Conservation (phyloP, 2,797 vertebrate species). For the Megalops cyprinoides region DNA sequence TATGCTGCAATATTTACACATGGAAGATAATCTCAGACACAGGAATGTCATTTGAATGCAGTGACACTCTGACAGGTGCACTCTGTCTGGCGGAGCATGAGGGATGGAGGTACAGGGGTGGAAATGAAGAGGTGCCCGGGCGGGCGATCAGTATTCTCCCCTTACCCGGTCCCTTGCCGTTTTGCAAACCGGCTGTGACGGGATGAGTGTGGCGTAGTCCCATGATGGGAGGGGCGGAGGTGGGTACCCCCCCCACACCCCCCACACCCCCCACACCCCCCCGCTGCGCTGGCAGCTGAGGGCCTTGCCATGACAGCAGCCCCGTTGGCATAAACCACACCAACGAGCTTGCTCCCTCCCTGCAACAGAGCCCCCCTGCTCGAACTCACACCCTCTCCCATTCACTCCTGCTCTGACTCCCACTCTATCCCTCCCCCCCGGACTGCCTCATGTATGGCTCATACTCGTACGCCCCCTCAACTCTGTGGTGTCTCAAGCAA, state of each 20-base stretch:
- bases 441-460: background rate
- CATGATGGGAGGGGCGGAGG: background rate
- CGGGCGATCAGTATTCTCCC: conserved; percentile 6
- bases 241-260: too few species aligned
- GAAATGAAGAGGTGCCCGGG: background rate
- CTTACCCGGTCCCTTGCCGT: background rate
- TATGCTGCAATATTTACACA: background rate
- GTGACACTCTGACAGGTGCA: background rate
- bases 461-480: background rate
- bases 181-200: background rate
- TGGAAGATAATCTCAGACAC: conserved; percentile 2
- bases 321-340: background rate
- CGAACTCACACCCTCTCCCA: background rate
- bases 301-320: background rate
- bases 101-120: conserved; percentile 17
- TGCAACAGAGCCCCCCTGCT: background rate
- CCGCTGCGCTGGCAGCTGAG: background rate
- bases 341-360: background rate
- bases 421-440: background rate
- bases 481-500: conserved; percentile 15
- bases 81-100: conserved; percentile 9
- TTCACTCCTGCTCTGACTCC: background rate
- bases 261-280: too few species aligned
- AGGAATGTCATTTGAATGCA: background rate
- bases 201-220: background rate